Evolutionary conservation across 2,888 invertebrate species (phyloP).

Genomic region (Antitype chi): DNA sequence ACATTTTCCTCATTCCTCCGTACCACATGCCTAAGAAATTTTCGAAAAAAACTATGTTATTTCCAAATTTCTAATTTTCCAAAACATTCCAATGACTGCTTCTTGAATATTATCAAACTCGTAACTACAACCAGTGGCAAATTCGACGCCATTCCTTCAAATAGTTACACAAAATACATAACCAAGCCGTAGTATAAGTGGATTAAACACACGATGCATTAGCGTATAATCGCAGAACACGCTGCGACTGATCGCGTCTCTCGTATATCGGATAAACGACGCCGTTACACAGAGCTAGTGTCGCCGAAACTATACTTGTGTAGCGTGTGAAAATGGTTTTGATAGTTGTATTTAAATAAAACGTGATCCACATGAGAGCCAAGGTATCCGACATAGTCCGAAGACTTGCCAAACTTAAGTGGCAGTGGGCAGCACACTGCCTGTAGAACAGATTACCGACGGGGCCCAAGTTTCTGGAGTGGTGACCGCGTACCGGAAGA

Average conservation of each 20-base stretch:
- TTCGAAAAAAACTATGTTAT: no score
- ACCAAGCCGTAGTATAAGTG: constrained; percentile 72
- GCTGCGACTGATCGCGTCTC: constrained; percentile 77
- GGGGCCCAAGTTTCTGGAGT: no score
- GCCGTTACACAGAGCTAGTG: constrained; percentile 82
- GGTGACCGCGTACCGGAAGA: no score
- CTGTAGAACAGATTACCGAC: no score
- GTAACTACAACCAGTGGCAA: constrained; percentile 28
- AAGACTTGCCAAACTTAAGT: no score
- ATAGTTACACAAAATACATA: constrained; percentile 67
- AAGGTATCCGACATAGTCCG: no score
- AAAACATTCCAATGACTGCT: not conserved
- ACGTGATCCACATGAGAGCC: no score
- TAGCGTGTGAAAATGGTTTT: constrained; percentile 59
- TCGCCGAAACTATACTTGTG: constrained; percentile 76
- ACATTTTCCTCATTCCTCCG: no score
- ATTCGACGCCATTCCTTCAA: constrained; percentile 24
- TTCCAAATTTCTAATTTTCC: no score
- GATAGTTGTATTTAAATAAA: constrained; percentile 65
- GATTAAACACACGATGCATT: constrained; percentile 82
- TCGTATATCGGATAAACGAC: constrained; percentile 84
- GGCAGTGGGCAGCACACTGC: no score
- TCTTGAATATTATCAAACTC: not conserved
- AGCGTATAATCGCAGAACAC: constrained; percentile 80
- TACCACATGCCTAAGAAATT: no score